These are phyloP conservation scores for Enchytraeus crypticus DNA, from an alignment of 2,888 invertebrate genomes.

Conservation along the genomic window DNA sequence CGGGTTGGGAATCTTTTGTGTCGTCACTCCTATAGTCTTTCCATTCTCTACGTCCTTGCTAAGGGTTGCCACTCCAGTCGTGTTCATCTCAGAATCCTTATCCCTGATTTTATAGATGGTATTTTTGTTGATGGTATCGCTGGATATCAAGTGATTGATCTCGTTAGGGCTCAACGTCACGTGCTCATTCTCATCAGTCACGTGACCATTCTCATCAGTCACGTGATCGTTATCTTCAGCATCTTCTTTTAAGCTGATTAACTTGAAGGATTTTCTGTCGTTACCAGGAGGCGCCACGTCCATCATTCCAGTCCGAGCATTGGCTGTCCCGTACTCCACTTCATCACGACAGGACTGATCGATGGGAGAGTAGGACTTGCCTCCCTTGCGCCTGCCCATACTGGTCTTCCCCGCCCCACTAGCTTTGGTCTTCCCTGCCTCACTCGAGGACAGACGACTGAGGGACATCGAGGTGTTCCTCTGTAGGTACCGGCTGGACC, in stretches of 20 bases:
- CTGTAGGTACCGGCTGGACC: constrained; percentile 40
- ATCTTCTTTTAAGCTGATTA: no score
- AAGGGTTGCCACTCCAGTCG: background rate
- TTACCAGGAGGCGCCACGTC: background rate
- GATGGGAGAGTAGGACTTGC: background rate
- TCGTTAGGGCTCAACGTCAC: no score
- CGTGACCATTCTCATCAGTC: background rate
- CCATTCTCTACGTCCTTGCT: no score
- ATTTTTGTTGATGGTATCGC: no score
- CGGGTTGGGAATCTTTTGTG: no score
- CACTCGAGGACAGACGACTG: constrained; percentile 35
- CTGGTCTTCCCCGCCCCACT: background rate
- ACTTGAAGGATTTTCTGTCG: no score
- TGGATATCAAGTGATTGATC: no score
- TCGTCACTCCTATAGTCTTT: no score
- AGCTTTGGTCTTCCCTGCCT: constrained; percentile 21
- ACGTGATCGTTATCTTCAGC: no score
- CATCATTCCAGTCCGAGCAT: background rate
- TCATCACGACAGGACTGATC: no score
- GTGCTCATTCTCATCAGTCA: background rate
- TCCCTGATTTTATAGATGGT: no score
- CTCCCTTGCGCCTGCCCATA: background rate
- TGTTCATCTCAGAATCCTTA: background rate
- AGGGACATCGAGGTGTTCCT: constrained; percentile 27
- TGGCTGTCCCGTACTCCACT: background rate